Conservation (phyloP, 92 coral and sea anemone species). For the Porites lobata region DNA sequence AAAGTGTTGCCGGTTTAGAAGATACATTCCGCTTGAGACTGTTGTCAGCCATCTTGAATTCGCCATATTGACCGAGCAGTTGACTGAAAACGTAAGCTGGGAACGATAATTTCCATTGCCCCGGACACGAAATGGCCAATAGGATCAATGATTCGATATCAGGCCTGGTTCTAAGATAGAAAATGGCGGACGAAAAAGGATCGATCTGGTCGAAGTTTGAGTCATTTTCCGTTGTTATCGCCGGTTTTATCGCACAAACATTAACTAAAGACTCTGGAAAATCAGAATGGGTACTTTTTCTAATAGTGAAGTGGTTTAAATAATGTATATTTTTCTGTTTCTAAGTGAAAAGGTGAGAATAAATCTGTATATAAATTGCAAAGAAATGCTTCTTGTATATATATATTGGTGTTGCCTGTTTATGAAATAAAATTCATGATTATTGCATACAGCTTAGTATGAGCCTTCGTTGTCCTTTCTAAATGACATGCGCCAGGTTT, state of each 20-base stretch:
- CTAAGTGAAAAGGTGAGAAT: constrained; percentile 1
- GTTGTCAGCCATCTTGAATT: constrained; percentile 36
- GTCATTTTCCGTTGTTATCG: background rate
- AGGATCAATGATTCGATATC: background rate
- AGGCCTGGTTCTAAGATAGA: constrained; percentile 20
- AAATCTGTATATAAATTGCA: background rate
- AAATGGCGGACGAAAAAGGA: constrained; percentile 32
- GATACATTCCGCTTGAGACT: background rate
- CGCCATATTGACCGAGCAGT: constrained; percentile 22
- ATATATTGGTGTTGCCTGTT: background rate
- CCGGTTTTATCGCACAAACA: background rate
- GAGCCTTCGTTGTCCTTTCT: constrained; percentile 22
- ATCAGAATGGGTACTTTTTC: background rate
- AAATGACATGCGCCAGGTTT: constrained; percentile 17
- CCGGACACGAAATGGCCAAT: constrained; percentile 20
- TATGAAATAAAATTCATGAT: background rate
- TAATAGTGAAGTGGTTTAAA: background rate
- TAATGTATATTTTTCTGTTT: background rate
- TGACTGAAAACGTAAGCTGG: background rate
- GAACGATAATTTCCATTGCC: background rate
- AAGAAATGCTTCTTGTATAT: constrained; percentile 3
- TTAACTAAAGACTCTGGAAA: background rate
- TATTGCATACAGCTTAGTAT: constrained; percentile 15
- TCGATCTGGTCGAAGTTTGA: constrained; percentile 14
- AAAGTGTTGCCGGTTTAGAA: constrained; percentile 25